A percentile compares a stretch with the other conserved stretches of the same genome.
Evolutionary conservation across 1,140 invertebrate species (phyloP).

Genomic region (Zaprionus vittiger): DNA sequence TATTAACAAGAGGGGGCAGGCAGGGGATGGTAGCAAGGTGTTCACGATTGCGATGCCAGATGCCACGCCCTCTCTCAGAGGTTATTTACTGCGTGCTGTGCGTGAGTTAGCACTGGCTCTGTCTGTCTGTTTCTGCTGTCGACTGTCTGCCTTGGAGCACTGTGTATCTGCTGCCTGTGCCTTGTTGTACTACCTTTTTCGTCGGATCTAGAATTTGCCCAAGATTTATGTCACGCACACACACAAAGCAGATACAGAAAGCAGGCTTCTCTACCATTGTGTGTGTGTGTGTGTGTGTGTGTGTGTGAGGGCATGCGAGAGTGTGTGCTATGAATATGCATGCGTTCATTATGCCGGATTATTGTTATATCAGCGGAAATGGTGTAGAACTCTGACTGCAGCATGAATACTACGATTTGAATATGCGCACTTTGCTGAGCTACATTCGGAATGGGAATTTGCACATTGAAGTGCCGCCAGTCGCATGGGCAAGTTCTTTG

Average conservation of each 20-base stretch:
- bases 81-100: slow-evolving; percentile 62
- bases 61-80: slow-evolving; percentile 35
- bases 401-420: slow-evolving; percentile 64
- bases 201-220: slow-evolving; percentile 69
- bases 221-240: slow-evolving; percentile 77
- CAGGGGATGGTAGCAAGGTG: slow-evolving; percentile 46
- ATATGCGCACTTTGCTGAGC: slow-evolving; percentile 53
- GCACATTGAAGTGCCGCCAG: slow-evolving; percentile 9
- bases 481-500: not conserved
- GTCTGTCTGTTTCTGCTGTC: slow-evolving; percentile 41
- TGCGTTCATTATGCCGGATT: slow-evolving; percentile 70
- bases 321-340: slow-evolving; percentile 76
- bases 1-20: slow-evolving; percentile 23
- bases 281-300: not conserved
- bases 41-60: slow-evolving; percentile 59
- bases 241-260: slow-evolving; percentile 41
- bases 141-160: slow-evolving; percentile 23
- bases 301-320: slow-evolving; percentile 4
- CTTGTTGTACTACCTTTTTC: slow-evolving; percentile 34
- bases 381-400: slow-evolving; percentile 69
- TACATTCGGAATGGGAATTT: slow-evolving; percentile 10
- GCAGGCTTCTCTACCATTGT: slow-evolving; percentile 21
- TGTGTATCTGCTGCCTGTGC: slow-evolving; percentile 6
- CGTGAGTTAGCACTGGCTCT: slow-evolving; percentile 66
- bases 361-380: slow-evolving; percentile 76